A percentile compares a stretch with the other conserved stretches of the same genome.
Evolutionary conservation across 1,140 invertebrate species (phyloP).

Genomic region (Campoletis sonorensis): DNA sequence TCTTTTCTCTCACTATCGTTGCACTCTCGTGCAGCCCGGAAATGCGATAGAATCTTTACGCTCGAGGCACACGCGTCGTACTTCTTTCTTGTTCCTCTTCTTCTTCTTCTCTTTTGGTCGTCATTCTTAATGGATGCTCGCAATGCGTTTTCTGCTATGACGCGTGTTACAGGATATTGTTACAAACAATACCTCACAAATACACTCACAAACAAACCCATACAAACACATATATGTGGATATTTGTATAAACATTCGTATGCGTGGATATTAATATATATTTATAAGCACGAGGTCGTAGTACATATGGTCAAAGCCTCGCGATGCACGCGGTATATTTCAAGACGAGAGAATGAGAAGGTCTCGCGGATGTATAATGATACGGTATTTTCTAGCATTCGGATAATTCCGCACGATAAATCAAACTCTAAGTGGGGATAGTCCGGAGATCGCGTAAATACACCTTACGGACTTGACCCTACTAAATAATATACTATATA

Average conservation of each 20-base stretch:
- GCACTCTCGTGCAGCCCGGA: slow-evolving; percentile 12
- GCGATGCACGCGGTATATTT: slow-evolving; percentile 18
- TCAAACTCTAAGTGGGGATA: slow-evolving; percentile 70
- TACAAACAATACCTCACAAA: not conserved
- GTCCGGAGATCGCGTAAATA: slow-evolving; percentile 72
- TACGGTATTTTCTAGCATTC: slow-evolving; percentile 75
- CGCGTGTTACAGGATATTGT: slow-evolving; percentile 42
- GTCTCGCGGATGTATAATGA: slow-evolving; percentile 67
- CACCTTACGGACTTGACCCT: slow-evolving; percentile 60
- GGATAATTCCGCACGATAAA: slow-evolving; percentile 75
- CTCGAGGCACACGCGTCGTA: slow-evolving; percentile 40
- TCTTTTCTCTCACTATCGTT: slow-evolving; percentile 26
- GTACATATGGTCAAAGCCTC: not conserved
- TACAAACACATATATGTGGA: too few species aligned
- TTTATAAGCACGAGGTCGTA: slow-evolving; percentile 32
- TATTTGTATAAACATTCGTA: not conserved
- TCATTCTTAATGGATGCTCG: slow-evolving; percentile 20
- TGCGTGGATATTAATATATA: not conserved
- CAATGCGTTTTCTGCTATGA: slow-evolving; percentile 37
- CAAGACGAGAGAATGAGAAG: slow-evolving; percentile 43
- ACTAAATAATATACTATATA: too few species aligned
- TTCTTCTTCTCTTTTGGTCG: slow-evolving; percentile 8
- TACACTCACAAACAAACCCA: too few species aligned
- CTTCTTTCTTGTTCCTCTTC: slow-evolving; percentile 28
- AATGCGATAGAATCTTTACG: slow-evolving; percentile 43